These are phyloP conservation scores for Ceratosolen fusciceps DNA, from an alignment of 1,140 invertebrate species.

Conservation along the genomic window DNA sequence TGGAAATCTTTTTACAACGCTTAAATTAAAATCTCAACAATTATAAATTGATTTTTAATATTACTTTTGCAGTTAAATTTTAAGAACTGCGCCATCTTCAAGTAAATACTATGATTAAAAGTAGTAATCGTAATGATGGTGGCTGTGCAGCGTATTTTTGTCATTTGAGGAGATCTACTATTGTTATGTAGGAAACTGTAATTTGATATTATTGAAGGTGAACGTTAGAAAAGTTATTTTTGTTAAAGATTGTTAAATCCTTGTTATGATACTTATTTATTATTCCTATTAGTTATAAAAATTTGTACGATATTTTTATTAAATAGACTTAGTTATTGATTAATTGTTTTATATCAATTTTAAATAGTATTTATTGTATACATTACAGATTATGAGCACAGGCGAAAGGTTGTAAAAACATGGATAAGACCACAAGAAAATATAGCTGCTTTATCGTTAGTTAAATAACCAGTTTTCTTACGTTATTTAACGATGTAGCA, in stretches of 20 bases:
- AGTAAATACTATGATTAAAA: neutral
- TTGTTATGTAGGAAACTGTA: neutral
- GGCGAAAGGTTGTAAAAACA: neutral
- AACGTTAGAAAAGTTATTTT: neutral
- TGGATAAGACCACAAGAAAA: slow-evolving; percentile 4
- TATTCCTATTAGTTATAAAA: no score
- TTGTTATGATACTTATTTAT: neutral
- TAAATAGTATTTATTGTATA: no score
- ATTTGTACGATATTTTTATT: no score
- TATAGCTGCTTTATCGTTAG: neutral
- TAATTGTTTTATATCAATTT: no score
- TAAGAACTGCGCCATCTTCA: neutral
- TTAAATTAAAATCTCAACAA: no score
- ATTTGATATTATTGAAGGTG: neutral
- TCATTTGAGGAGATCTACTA: neutral
- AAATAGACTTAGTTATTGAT: no score
- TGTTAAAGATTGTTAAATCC: neutral
- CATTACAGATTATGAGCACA: neutral
- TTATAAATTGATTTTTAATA: no score
- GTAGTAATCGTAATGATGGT: neutral
- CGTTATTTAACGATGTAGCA: slow-evolving; percentile 27
- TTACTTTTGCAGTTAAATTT: neutral
- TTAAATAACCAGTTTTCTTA: slow-evolving; percentile 38
- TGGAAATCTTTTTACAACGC: no score
- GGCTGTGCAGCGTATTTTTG: neutral